These are phyloP conservation scores for Gymnoscelis rufifasciata DNA, from an alignment of 2,888 invertebrate genomes.

Conservation along the genomic window DNA sequence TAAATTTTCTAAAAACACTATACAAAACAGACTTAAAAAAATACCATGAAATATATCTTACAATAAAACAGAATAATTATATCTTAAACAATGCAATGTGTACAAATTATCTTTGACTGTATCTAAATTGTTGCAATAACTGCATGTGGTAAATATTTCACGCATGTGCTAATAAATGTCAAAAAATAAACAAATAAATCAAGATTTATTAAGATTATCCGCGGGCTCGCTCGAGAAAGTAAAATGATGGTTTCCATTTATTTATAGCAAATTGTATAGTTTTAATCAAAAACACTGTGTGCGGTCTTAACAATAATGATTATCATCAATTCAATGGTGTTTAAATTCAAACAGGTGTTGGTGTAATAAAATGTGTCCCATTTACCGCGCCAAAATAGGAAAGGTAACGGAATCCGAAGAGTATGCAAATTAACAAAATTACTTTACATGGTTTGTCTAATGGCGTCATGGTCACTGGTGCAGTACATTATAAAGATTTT, in stretches of 20 bases:
- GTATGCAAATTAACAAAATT: constrained; percentile 29
- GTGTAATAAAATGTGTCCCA: constrained; percentile 14
- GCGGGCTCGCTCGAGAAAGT: neutral
- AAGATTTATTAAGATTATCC: constrained; percentile 9
- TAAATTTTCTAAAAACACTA: no score
- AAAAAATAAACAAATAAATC: constrained; percentile 6
- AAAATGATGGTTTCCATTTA: constrained; percentile 7
- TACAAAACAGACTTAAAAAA: no score
- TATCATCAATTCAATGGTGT: constrained; percentile 8
- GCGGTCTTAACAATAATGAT: constrained; percentile 18
- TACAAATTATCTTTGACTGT: no score
- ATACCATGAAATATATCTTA: no score
- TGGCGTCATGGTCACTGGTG: constrained; percentile 38
- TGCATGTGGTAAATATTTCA: neutral
- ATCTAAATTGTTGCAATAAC: no score
- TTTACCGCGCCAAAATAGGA: constrained; percentile 17
- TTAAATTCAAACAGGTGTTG: constrained; percentile 14
- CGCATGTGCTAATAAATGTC: neutral
- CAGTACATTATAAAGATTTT: constrained; percentile 22
- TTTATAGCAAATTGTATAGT: constrained; percentile 17
- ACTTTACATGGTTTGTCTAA: constrained; percentile 18
- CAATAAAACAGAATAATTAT: no score
- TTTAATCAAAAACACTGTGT: constrained; percentile 9
- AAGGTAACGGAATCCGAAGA: constrained; percentile 11
- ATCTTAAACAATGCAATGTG: no score